A percentile compares a stretch with the other conserved stretches of the same genome.
These are phyloP conservation scores for Etheostoma nigrum DNA, from an alignment of 2,797 vertebrate species.

Conservation along the genomic window DNA sequence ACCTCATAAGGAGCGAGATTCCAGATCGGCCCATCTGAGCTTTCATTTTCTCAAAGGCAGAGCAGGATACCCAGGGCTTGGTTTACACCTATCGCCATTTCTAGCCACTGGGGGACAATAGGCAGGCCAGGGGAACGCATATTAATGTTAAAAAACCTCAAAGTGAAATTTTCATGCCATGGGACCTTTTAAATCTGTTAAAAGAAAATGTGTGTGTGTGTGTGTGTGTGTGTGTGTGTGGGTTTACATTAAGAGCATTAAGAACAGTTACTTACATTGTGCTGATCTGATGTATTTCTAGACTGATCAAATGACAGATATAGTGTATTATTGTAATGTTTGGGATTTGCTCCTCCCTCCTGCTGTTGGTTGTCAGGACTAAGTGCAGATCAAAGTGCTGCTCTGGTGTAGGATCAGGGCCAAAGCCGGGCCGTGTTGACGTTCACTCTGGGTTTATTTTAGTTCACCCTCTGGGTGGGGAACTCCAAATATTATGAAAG, in stretches of 20 bases:
- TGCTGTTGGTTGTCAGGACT: conserved; percentile 68
- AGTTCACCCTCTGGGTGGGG: conserved; percentile 81
- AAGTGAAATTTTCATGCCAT: no score
- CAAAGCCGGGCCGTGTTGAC: conserved; percentile 66
- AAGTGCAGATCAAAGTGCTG: conserved; percentile 80
- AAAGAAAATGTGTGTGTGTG: neutral
- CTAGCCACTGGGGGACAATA: no score
- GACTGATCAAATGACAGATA: conserved; percentile 44
- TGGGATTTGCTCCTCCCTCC: conserved; percentile 67
- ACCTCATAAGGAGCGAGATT: no score
- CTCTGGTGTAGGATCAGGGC: conserved; percentile 63
- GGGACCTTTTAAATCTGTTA: no score
- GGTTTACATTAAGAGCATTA: no score
- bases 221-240: no score
- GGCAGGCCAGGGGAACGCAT: no score
- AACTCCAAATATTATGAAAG: conserved; percentile 86
- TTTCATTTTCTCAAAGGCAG: no score
- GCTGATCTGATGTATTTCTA: conserved; percentile 53
- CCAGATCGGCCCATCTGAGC: no score
- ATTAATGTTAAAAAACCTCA: no score
- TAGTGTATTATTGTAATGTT: conserved; percentile 63
- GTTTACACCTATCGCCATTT: no score
- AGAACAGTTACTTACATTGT: conserved; percentile 19
- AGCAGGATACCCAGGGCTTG: no score
- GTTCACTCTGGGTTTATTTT: conserved; percentile 80